Conservation (phyloP, 2,113 vertebrate genomes). For the Ceuthmochares aereus region DNA sequence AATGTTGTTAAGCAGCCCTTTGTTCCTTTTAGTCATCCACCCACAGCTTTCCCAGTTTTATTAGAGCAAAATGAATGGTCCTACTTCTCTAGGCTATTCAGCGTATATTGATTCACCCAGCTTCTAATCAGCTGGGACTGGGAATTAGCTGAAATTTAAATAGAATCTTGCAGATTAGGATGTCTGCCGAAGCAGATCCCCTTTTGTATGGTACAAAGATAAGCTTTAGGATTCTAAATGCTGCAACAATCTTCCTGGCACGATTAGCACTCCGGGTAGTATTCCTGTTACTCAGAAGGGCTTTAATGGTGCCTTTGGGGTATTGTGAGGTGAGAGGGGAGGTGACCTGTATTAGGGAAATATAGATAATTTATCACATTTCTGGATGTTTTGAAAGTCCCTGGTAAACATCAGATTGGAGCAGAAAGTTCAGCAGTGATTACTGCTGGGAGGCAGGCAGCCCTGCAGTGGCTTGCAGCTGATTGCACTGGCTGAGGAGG, state of each 20-base stretch:
- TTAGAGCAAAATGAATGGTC: slow-evolving; percentile 44
- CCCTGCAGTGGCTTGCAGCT: background rate
- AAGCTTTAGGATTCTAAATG: slow-evolving; percentile 29
- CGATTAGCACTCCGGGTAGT: slow-evolving; percentile 36
- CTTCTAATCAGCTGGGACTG: slow-evolving; percentile 39
- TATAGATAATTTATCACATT: slow-evolving; percentile 48
- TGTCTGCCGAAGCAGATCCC: slow-evolving; percentile 31
- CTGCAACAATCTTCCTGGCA: background rate
- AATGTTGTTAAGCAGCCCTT: slow-evolving; percentile 47
- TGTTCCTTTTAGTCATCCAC: slow-evolving; percentile 72
- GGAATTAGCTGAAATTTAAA: slow-evolving; percentile 40
- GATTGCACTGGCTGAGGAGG: background rate
- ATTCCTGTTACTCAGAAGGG: slow-evolving; percentile 21
- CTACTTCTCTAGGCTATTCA: slow-evolving; percentile 40
- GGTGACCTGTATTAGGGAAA: background rate
- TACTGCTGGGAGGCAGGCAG: background rate
- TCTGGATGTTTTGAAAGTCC: slow-evolving; percentile 22
- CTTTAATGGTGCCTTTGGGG: slow-evolving; percentile 34
- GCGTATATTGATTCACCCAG: slow-evolving; percentile 38
- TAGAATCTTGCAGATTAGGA: slow-evolving; percentile 44
- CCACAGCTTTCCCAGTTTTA: slow-evolving; percentile 72
- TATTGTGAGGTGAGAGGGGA: slow-evolving; percentile 2
- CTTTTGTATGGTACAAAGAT: slow-evolving; percentile 31
- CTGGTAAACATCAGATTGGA: background rate
- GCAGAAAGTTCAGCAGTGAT: background rate